Percentiles rank a stretch among this genome's conserved stretches.
These are phyloP conservation scores for Rotaria magnacalcarata DNA, from an alignment of 2,888 invertebrate species.

Conservation along the genomic window DNA sequence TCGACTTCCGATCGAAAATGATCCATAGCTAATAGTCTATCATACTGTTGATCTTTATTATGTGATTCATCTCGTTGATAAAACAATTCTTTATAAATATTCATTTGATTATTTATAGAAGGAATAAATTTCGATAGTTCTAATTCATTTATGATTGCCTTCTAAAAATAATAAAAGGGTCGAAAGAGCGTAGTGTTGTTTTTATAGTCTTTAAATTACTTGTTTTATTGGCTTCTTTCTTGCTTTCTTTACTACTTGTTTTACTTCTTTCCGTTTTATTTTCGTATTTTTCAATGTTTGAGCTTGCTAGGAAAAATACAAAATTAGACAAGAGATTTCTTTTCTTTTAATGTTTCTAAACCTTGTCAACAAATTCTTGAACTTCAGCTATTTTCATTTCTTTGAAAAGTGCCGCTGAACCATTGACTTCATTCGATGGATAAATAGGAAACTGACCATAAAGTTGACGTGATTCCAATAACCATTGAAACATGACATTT, in stretches of 20 bases:
- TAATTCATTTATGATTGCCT: neutral
- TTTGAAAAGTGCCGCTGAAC: neutral
- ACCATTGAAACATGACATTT: neutral
- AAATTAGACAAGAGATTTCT: neutral
- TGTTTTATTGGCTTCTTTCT: neutral
- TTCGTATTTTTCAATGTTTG: neutral
- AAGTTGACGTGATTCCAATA: neutral
- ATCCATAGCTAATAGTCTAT: neutral
- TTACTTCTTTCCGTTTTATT: neutral
- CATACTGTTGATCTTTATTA: constrained; percentile 24
- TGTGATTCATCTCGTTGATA: constrained; percentile 19
- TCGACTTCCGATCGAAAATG: neutral
- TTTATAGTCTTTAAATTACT: neutral
- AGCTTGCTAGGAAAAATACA: neutral
- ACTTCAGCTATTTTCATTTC: neutral
- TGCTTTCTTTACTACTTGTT: neutral
- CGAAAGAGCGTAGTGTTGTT: too few relatives aligned
- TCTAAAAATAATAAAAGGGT: neutral
- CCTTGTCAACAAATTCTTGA: neutral
- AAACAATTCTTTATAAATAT: neutral
- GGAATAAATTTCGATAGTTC: neutral
- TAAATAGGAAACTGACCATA: constrained; percentile 12
- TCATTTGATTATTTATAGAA: neutral
- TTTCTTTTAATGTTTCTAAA: neutral
- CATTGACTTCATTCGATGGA: neutral